phyloP scores from a whole-genome alignment of 2,888 invertebrate species.

The Hylaea fasciaria region DNA sequence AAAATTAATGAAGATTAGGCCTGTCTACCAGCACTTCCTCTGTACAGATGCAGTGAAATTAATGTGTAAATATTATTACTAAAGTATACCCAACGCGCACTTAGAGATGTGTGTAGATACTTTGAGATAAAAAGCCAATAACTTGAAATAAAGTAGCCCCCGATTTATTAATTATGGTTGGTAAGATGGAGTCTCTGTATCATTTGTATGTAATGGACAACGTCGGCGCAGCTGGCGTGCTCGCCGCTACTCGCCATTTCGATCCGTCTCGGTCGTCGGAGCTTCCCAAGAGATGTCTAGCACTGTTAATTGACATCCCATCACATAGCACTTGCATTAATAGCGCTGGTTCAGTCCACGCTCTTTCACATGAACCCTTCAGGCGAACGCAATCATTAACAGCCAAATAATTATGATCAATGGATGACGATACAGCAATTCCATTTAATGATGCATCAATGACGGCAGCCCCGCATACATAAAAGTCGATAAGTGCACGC shows the following conservation, averaged over 20 bases:
- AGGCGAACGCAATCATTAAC: conserved; percentile 57
- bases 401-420: conserved; percentile 67
- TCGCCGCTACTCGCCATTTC: conserved; percentile 46
- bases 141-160: conserved; percentile 1
- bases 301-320: conserved; percentile 67
- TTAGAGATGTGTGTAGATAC: too few relatives aligned
- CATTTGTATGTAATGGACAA: conserved; percentile 13
- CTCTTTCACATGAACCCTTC: conserved; percentile 32
- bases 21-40: neutral
- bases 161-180: conserved; percentile 14
- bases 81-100: too few relatives aligned
- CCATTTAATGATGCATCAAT: conserved; percentile 67
- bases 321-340: conserved; percentile 50
- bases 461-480: conserved; percentile 64
- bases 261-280: conserved; percentile 62
- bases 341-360: conserved; percentile 28
- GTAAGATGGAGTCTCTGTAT: conserved; percentile 1
- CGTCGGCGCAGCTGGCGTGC: conserved; percentile 39
- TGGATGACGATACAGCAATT: conserved; percentile 66
- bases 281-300: conserved; percentile 51
- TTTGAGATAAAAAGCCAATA: too few relatives aligned
- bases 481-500: conserved; percentile 63
- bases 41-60: too few relatives aligned
- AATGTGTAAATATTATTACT: too few relatives aligned
- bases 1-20: neutral